phyloP scores from a whole-genome alignment of 2,888 invertebrate species.

The Taphrorychus bicolor region DNA sequence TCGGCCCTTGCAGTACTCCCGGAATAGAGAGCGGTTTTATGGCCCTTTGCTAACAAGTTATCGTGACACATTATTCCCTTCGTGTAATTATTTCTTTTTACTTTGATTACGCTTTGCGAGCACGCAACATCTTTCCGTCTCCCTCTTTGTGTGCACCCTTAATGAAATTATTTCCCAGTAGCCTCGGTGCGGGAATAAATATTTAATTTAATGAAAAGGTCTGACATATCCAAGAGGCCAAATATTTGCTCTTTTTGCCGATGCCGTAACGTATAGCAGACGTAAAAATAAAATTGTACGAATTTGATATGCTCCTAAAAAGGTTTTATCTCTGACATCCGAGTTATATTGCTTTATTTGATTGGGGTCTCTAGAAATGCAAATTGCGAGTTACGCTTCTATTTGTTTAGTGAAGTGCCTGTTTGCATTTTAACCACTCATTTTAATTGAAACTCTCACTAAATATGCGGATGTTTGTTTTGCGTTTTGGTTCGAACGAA shows the following conservation, averaged over 20 bases:
- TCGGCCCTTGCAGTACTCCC: constrained; percentile 5
- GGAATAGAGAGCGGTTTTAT: constrained; percentile 21
- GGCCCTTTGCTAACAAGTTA: constrained; percentile 21
- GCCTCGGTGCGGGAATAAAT: background rate
- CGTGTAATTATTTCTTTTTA: background rate
- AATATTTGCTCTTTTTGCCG: background rate
- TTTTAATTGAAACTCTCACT: background rate
- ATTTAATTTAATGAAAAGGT: background rate
- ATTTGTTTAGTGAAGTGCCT: background rate
- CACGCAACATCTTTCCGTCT: too few species aligned
- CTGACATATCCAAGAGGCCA: background rate
- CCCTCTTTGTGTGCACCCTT: background rate
- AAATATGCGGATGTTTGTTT: background rate
- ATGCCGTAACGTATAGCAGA: background rate
- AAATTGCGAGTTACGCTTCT: background rate
- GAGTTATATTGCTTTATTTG: background rate
- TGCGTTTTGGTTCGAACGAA: background rate
- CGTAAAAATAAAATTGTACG: background rate
- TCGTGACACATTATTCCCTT: constrained; percentile 3
- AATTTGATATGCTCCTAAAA: background rate
- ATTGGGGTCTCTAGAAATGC: background rate
- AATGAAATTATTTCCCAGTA: background rate
- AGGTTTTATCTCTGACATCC: background rate
- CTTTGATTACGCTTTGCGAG: too few species aligned
- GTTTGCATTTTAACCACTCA: background rate